Base-by-base conservation (phyloP, 2,113 vertebrate species). In the Tenebrosternarchus preto region DNA sequence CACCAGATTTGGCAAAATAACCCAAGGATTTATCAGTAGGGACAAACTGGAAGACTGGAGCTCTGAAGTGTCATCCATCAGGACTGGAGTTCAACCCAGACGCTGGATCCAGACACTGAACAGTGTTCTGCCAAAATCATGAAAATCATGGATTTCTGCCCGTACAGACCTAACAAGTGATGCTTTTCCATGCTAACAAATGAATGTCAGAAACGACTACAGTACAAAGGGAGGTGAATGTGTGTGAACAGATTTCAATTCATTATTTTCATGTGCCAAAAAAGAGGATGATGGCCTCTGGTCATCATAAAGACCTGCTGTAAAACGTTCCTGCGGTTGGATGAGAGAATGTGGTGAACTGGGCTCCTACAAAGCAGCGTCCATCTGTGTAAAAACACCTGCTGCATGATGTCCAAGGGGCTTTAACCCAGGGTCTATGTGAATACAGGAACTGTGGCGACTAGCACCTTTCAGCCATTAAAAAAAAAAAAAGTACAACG, bases 381-480 rank as follows among this genome's bases (percentile, higher is more conserved):
- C 31, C 46, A n/a, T 68, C 1, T 15, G 31, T 68, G 22, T 68
- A 33, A 36, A 68, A 68, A 5, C 2, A 9, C 33, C 2, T 9
- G 19, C 17, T 66, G 29, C 29, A 66, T 33, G 63, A 33, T 19
- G 43, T 27, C 27, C 27, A 57, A 39, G n/a, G 55, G 53, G 53
- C 60, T 25, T 22, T 69, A 25, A 31, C 63, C 56, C 59, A 43
- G 72, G 53, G 67, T 33, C 50, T 50, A n/a, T 25, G 61, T 61
- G 73, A 67, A 79, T 27, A 83, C 22, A 46, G 24, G 46, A 76
- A 66, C 20, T 55, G 31, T 90, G 85, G 88, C 84, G 80, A 83
- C 90, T 91, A 94, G 92, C 92, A 93, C 92, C 92, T 91, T 92
- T 90, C 81, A 39, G 82, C 88, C 84, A 85, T 82, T 84, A 88